Base-by-base conservation (phyloP, 2,888 invertebrate genomes). In the Nasonia oneida region DNA sequence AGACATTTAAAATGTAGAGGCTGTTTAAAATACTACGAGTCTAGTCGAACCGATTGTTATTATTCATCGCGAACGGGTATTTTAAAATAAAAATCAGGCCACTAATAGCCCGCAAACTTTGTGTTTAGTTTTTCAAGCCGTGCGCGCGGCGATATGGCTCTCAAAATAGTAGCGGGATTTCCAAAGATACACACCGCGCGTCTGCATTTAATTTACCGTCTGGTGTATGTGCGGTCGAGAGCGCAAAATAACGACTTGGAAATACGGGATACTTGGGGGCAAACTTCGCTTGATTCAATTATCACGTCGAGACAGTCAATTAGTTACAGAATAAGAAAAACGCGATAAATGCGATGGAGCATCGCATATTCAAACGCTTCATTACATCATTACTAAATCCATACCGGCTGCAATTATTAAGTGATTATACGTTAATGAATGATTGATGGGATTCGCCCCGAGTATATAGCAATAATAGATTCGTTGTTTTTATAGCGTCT, bases 281-380 rank as follows among this genome's bases (percentile, higher is more conserved):
- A 42, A 70, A 64, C 74, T 61, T 79, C n/a, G 37, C 47, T 47
- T 74, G 33, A 84, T 73, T 6, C 39, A 47, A 75, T 84, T 84
- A 83, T 57, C 47, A 18, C 74, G 84, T 84, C 79, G 84, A 67
- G 84, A 84, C 79, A n/a, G n/a, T 79, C 84, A 64, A 84, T 84
- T 84, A 84, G 64, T 67, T 74, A 50, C 18, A 15, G 57, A 71
- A 64, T 53, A 61, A 74, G 83, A 47, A 67, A 57, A 84, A 67
- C 57, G 57, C 75, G 47, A 84, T 80, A 64, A 67, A 1, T 29
- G 18, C 74, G 42, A 80, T 39, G 53, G 3, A 53, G 39, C 39
- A 15, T 57, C 57, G 1, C n/a, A 77, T 77, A 83, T 77, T 61
- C 39, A 71, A 42, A 53, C n/a, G 33, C 3, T 37, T 29, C 8